Evolutionary conservation across 1,140 invertebrate genomes (phyloP).

Genomic region (Heliconius nattereri): DNA sequence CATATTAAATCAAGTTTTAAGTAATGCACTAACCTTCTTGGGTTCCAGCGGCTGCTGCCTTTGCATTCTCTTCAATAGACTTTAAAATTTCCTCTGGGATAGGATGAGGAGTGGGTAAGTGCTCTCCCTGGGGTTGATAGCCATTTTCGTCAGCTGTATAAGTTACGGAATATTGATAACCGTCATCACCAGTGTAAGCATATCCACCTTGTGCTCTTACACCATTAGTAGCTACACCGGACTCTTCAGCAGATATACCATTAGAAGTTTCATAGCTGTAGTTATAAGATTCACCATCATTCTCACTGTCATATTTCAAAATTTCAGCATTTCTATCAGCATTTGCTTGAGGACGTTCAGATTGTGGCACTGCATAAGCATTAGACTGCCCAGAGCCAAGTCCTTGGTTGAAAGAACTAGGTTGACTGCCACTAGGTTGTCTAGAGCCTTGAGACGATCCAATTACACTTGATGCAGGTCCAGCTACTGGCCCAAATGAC

Average conservation of each 20-base stretch:
- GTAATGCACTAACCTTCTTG: slow-evolving; percentile 63
- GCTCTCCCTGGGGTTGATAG: slow-evolving; percentile 82
- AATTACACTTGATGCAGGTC: background rate
- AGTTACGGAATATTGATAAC: slow-evolving; percentile 84
- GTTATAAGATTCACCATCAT: slow-evolving; percentile 65
- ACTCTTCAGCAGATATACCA: slow-evolving; percentile 73
- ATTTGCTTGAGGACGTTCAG: slow-evolving; percentile 63
- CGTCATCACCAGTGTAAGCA: slow-evolving; percentile 84
- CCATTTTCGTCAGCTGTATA: slow-evolving; percentile 92
- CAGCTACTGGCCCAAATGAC: slow-evolving; percentile 26
- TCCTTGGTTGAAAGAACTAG: slow-evolving; percentile 31
- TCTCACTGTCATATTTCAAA: slow-evolving; percentile 62
- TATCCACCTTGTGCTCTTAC: slow-evolving; percentile 70
- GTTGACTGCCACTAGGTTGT: slow-evolving; percentile 18
- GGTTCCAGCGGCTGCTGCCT: slow-evolving; percentile 68
- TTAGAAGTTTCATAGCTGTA: slow-evolving; percentile 75
- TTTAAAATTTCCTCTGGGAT: slow-evolving; percentile 76
- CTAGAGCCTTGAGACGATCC: background rate
- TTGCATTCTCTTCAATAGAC: slow-evolving; percentile 72
- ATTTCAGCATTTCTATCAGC: slow-evolving; percentile 66
- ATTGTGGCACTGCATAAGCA: slow-evolving; percentile 42
- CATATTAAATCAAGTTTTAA: background rate
- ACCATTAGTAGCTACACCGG: slow-evolving; percentile 68
- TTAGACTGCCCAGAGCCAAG: slow-evolving; percentile 41
- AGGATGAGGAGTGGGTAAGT: slow-evolving; percentile 76